Conservation (phyloP, 2,888 invertebrate species). For the Pemphredon lugubris region DNA sequence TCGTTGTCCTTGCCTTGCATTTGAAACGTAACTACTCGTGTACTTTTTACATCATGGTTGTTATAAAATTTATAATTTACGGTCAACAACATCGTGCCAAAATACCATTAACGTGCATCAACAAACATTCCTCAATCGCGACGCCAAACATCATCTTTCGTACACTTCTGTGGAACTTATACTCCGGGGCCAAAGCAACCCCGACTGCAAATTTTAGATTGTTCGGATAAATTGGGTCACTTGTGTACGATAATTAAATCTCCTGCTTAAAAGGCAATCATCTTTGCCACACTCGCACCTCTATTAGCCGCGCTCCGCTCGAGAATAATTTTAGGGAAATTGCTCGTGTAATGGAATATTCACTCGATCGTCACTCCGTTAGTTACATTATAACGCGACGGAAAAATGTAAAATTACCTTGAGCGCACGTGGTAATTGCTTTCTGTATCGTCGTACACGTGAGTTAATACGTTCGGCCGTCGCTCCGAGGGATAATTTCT, state of each 20-base stretch:
- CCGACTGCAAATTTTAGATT: conserved; percentile 34
- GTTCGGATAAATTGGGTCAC: conserved; percentile 51
- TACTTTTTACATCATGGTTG: too few relatives aligned
- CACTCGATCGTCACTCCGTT: conserved; percentile 50
- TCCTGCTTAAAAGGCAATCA: conserved; percentile 63
- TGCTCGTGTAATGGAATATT: conserved; percentile 63
- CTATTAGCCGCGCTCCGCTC: conserved; percentile 30
- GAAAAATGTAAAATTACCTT: conserved; percentile 50
- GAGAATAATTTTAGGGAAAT: conserved; percentile 59
- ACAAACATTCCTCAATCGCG: too few relatives aligned
- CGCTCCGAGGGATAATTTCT: conserved; percentile 39
- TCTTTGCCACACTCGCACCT: conserved; percentile 50
- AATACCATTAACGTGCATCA: too few relatives aligned
- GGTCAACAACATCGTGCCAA: too few relatives aligned
- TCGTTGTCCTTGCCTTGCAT: too few relatives aligned
- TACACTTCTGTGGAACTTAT: too few relatives aligned
- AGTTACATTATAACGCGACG: conserved; percentile 33
- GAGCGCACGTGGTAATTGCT: conserved; percentile 44
- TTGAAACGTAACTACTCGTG: too few relatives aligned
- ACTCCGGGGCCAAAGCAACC: neutral
- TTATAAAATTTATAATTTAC: too few relatives aligned
- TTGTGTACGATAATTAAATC: conserved; percentile 56
- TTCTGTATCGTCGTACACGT: conserved; percentile 34
- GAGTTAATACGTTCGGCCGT: conserved; percentile 3
- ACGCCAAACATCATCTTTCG: too few relatives aligned